Conservation (phyloP, 2,113 vertebrate genomes). For the Amblyopsis rosae region DNA sequence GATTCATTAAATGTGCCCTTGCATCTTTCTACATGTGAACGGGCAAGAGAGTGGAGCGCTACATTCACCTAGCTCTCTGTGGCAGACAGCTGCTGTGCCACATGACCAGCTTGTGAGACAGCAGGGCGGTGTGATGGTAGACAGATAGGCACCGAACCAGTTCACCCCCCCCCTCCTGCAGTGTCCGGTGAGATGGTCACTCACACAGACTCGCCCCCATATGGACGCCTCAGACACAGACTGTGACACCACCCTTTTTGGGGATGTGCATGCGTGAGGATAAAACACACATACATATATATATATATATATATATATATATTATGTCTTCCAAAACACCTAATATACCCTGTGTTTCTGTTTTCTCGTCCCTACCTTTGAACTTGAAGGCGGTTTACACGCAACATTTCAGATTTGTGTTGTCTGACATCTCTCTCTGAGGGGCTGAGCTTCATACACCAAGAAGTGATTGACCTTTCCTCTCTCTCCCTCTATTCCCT, state of each 20-base stretch:
- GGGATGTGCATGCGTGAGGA: background rate
- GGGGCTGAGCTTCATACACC: constrained; percentile 28
- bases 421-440: constrained; percentile 19
- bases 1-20: too few species aligned
- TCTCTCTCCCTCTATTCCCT: constrained; percentile 33
- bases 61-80: constrained; percentile 17
- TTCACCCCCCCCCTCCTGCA: constrained; percentile 35
- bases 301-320: too few species aligned
- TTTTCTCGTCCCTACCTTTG: background rate
- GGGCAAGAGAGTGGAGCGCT: too few species aligned
- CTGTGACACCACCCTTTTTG: constrained; percentile 21
- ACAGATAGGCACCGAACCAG: too few species aligned
- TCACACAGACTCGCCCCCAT: constrained; percentile 63
- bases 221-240: constrained; percentile 45
- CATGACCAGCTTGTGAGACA: constrained; percentile 71
- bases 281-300: too few species aligned
- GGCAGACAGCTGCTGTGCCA: constrained; percentile 68
- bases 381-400: background rate
- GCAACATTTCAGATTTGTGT: too few species aligned
- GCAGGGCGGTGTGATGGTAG: constrained; percentile 46
- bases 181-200: constrained; percentile 41
- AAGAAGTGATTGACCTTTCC: constrained; percentile 43
- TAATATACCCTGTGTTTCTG: too few species aligned
- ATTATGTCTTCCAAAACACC: too few species aligned
- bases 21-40: too few species aligned